phyloP scores from a whole-genome alignment of 1,140 invertebrate genomes.

The Nilaparvata lugens region DNA sequence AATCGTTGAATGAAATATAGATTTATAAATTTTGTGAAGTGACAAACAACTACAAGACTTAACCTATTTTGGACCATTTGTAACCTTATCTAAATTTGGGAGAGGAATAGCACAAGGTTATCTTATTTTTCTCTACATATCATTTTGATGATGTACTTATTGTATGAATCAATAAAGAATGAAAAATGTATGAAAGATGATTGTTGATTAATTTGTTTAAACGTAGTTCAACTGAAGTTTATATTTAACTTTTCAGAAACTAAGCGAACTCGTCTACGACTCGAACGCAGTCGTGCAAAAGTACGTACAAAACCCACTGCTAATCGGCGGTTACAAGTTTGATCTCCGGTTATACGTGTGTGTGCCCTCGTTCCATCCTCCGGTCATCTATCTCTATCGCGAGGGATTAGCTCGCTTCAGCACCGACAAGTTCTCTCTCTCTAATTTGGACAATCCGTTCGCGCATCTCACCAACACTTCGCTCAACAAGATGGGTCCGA shows the following conservation, averaged over 20 bases:
- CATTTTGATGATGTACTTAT: too few relatives aligned
- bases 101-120: too few relatives aligned
- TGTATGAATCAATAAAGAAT: too few relatives aligned
- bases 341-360: constrained; percentile 77
- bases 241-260: constrained; percentile 43
- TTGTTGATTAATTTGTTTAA: too few relatives aligned
- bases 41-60: too few relatives aligned
- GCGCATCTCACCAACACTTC: constrained; percentile 85
- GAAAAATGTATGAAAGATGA: too few relatives aligned
- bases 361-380: constrained; percentile 69
- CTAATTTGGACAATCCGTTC: constrained; percentile 74
- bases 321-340: constrained; percentile 83
- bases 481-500: constrained; percentile 68
- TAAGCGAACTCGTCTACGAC: constrained; percentile 64
- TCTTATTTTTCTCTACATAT: too few relatives aligned
- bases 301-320: constrained; percentile 75
- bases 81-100: too few relatives aligned
- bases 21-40: too few relatives aligned
- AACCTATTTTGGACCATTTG: too few relatives aligned
- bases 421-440: constrained; percentile 75
- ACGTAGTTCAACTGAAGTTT: too few relatives aligned
- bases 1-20: too few relatives aligned
- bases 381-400: constrained; percentile 74
- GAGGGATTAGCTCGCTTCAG: constrained; percentile 59
- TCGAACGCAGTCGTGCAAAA: constrained; percentile 59